Evolutionary conservation across 53 echinoderm and acorn worm species (phyloP), one percentile per base, ranked within the genome.

Genomic region (Luidia sarsii): DNA sequence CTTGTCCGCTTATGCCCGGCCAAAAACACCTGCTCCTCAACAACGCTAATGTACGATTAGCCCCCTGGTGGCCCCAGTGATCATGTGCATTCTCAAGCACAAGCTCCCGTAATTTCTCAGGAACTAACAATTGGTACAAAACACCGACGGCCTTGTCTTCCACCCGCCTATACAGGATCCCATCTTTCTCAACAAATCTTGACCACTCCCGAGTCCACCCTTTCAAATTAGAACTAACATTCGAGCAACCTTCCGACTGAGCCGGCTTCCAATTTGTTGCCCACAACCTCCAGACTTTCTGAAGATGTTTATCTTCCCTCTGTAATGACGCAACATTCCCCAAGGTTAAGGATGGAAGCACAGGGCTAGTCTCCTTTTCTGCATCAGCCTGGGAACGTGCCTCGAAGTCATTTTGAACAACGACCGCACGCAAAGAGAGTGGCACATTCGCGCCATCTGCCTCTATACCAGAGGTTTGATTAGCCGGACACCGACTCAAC

Each of bases 21-120:
- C 92, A 92, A 59, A 48, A 89, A 57, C 89, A 89, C 1, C 92
- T 59, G 2, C 16, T 69, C 61, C 54, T 72, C 39, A 70, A 32
- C 16, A 92, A 48, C 2, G 72, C 57, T 6, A 75, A 18, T 7
- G 86, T 89, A 37, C 86, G 82, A 14, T 64, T 59, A 25, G 49
- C 50, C 2, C 82, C 64, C 61, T 92, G 88, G 32, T 92, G 88
- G 14, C 91, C 91, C n/a, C n/a, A n/a, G n/a, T n/a, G n/a, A n/a
- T n/a, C n/a, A n/a, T n/a, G n/a, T n/a, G n/a, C n/a, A n/a, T 46
- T 39, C 55, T 7, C 80, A 59, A 53, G 88, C 92, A 63, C 85
- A 88, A 3, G 85, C 16, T 22, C 65, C 77, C 25, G 85, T 5
- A 87, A 62, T 10, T 81, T 9, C 7, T 8, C 70, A 19, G 93